Evolutionary conservation across 2,797 vertebrate species (phyloP).

Genomic region (Scyliorhinus canicula): DNA sequence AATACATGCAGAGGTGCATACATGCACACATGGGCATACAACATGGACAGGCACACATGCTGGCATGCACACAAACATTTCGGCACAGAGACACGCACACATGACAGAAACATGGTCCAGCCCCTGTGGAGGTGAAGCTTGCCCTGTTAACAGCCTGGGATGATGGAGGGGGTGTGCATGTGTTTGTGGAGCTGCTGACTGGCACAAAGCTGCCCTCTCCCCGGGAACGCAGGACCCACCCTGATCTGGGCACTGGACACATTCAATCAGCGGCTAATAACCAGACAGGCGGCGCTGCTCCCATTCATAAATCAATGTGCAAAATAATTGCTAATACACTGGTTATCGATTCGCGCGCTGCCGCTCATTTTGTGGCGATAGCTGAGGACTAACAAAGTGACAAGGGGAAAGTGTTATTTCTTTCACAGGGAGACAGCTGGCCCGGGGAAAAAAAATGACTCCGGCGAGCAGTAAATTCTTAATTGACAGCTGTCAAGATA

Average conservation of each 20-base stretch:
- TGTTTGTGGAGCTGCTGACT: conserved; percentile 65
- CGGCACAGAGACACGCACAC: conserved; percentile 45
- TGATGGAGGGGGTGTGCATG: conserved; percentile 65
- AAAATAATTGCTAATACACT: conserved; percentile 99
- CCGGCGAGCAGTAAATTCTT: conserved; percentile 95
- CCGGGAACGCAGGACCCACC: conserved; percentile 75
- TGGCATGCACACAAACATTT: conserved; percentile 23
- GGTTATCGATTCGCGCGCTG: conserved; percentile 93
- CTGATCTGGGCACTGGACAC: conserved; percentile 71
- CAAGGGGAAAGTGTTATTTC: conserved; percentile 99
- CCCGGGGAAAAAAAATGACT: conserved; percentile 76
- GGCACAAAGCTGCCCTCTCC: conserved; percentile 74
- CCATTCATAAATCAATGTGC: conserved; percentile 97
- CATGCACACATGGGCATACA: not conserved
- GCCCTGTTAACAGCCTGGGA: conserved; percentile 74
- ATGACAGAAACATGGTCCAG: conserved; percentile 59
- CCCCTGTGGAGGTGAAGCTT: conserved; percentile 72
- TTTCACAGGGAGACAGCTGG: conserved; percentile 92
- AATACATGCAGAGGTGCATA: not conserved
- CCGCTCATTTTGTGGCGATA: conserved; percentile 87
- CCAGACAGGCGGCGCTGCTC: conserved; percentile 80
- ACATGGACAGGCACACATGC: not conserved
- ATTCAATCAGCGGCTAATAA: conserved; percentile 98
- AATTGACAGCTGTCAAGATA: conserved; percentile 99
- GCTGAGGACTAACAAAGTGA: conserved; percentile 93